These are phyloP conservation scores for Cnemophilus loriae DNA, from an alignment of 2,113 vertebrate species.

Conservation along the genomic window DNA sequence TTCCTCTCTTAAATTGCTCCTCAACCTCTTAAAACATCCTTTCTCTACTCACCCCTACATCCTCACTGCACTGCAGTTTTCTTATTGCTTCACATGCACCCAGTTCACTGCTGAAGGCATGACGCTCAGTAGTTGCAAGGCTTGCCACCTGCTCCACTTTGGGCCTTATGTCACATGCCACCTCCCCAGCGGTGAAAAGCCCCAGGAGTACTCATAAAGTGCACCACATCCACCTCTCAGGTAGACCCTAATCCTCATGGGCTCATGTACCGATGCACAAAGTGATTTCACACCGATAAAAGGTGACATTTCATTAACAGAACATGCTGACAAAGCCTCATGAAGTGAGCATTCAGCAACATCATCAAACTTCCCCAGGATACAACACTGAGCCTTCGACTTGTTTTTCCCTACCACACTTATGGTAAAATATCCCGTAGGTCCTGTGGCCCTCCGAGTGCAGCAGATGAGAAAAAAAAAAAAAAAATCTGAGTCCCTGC, in stretches of 20 bases:
- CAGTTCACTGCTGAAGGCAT: background rate
- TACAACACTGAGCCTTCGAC: background rate
- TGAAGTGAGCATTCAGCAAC: background rate
- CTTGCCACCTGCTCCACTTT: background rate
- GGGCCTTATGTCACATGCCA: background rate
- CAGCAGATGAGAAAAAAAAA: background rate
- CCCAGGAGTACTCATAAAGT: background rate
- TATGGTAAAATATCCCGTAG: background rate
- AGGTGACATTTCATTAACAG: slow-evolving; percentile 42
- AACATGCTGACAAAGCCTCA: slow-evolving; percentile 30
- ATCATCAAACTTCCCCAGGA: background rate
- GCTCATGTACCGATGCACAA: background rate
- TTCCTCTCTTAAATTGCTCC: background rate
- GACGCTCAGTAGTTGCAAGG: background rate
- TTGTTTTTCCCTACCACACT: background rate
- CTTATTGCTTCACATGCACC: background rate
- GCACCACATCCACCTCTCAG: background rate
- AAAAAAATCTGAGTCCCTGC: background rate
- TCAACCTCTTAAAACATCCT: background rate
- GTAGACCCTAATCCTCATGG: background rate
- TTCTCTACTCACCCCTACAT: background rate
- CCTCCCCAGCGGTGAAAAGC: background rate
- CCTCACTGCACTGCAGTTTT: background rate
- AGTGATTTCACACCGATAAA: background rate
- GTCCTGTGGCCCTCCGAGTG: background rate